A percentile compares a stretch with the other conserved stretches of the same genome.
phyloP scores from a whole-genome alignment of 2,888 invertebrate species.

The Brassicogethes aeneus region DNA sequence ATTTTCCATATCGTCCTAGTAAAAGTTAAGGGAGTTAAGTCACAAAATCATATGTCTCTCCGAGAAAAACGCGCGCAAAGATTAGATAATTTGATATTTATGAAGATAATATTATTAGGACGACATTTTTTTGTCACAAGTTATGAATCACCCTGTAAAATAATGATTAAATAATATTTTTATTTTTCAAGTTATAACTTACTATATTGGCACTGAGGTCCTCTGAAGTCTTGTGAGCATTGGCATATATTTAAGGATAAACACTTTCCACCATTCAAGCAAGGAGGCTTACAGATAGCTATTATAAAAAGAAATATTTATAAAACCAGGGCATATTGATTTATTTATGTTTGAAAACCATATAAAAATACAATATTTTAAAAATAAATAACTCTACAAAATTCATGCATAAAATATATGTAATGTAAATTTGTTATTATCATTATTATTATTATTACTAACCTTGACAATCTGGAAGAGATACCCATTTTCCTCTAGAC shows the following conservation, averaged over 20 bases:
- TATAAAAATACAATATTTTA: background rate
- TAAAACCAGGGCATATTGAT: background rate
- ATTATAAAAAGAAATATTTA: constrained; percentile 9
- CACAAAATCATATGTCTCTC: no score
- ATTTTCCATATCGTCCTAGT: no score
- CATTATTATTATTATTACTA: constrained; percentile 31
- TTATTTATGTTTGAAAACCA: background rate
- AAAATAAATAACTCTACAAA: background rate
- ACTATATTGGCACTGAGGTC: constrained; percentile 65
- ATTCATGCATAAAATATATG: background rate
- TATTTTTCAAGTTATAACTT: constrained; percentile 27
- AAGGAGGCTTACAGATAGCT: constrained; percentile 62
- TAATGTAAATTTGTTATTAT: no score
- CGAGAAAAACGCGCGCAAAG: no score
- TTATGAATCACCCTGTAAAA: no score
- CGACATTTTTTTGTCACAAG: no score
- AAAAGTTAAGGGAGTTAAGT: no score
- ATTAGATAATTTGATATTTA: no score
- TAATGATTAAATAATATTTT: no score
- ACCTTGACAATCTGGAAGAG: constrained; percentile 64
- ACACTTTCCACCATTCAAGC: constrained; percentile 76
- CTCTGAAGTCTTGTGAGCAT: constrained; percentile 62
- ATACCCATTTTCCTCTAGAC: constrained; percentile 49
- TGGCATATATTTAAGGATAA: constrained; percentile 67
- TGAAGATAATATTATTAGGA: no score